Evolutionary conservation across 1,140 invertebrate genomes (phyloP).

Genomic region (Reticulitermes speratus): DNA sequence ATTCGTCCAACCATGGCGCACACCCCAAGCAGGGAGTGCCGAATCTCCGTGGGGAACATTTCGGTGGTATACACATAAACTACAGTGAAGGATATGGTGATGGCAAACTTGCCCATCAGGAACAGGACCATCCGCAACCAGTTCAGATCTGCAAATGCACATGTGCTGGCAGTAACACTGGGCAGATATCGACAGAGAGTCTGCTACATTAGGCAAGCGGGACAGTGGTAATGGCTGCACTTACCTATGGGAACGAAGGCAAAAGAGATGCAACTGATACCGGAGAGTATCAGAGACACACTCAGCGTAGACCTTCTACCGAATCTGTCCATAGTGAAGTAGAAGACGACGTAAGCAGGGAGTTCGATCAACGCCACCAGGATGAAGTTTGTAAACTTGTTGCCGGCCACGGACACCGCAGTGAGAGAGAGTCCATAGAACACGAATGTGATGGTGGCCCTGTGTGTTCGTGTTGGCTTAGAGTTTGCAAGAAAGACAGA

Average conservation of each 20-base stretch:
- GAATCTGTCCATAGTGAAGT: constrained; percentile 37
- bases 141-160: background rate
- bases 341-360: constrained; percentile 43
- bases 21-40: constrained; percentile 53
- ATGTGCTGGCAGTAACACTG: too few species aligned
- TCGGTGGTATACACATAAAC: constrained; percentile 51
- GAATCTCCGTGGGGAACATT: constrained; percentile 50
- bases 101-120: constrained; percentile 47
- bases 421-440: constrained; percentile 56
- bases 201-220: too few species aligned
- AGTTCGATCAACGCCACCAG: constrained; percentile 42
- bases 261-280: background rate
- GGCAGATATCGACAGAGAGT: too few species aligned
- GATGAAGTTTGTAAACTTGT: constrained; percentile 44
- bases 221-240: too few species aligned
- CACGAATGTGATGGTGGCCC: constrained; percentile 50
- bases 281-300: background rate
- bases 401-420: constrained; percentile 50
- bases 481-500: too few species aligned
- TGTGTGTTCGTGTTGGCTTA: constrained; percentile 32
- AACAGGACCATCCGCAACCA: constrained; percentile 38
- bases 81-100: constrained; percentile 40
- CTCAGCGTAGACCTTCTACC: constrained; percentile 3
- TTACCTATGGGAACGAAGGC: background rate
- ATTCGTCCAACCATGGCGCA: constrained; percentile 54